Percentiles rank a stretch among this genome's conserved stretches.
These are phyloP conservation scores for Trachymyrmex cornetzi DNA, from an alignment of 1,140 invertebrate genomes.

Conservation along the genomic window DNA sequence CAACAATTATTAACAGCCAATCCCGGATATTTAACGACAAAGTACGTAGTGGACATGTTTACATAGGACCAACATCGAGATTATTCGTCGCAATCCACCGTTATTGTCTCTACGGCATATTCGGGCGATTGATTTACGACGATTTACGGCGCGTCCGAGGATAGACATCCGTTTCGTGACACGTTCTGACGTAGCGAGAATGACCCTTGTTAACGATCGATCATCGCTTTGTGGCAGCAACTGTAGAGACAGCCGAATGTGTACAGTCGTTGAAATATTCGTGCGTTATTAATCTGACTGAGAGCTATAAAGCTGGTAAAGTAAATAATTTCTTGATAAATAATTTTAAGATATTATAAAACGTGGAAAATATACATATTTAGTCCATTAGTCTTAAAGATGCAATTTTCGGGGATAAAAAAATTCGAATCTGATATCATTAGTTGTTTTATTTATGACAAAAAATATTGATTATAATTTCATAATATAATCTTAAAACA, in stretches of 20 bases:
- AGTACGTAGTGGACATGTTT: neutral
- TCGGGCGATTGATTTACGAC: slow-evolving; percentile 75
- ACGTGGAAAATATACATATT: neutral
- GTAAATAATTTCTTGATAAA: neutral
- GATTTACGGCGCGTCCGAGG: slow-evolving; percentile 50
- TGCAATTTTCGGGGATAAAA: neutral
- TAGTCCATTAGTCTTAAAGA: neutral
- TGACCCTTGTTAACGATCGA: slow-evolving; percentile 68
- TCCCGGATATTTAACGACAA: slow-evolving; percentile 16
- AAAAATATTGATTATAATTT: neutral
- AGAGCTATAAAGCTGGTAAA: neutral
- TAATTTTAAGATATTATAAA: neutral
- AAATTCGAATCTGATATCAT: neutral
- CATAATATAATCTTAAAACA: neutral
- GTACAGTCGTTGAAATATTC: slow-evolving; percentile 20
- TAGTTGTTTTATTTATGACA: neutral
- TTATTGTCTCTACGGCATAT: slow-evolving; percentile 69
- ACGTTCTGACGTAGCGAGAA: slow-evolving; percentile 53
- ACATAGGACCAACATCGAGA: slow-evolving; percentile 48
- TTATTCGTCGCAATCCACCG: slow-evolving; percentile 65
- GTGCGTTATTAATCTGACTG: slow-evolving; percentile 19
- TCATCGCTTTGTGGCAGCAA: slow-evolving; percentile 68
- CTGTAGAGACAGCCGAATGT: neutral
- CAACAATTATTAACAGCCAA: slow-evolving; percentile 73
- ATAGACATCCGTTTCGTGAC: slow-evolving; percentile 53